Conservation (phyloP, 2,888 invertebrate species). For the Euproctis similis region DNA sequence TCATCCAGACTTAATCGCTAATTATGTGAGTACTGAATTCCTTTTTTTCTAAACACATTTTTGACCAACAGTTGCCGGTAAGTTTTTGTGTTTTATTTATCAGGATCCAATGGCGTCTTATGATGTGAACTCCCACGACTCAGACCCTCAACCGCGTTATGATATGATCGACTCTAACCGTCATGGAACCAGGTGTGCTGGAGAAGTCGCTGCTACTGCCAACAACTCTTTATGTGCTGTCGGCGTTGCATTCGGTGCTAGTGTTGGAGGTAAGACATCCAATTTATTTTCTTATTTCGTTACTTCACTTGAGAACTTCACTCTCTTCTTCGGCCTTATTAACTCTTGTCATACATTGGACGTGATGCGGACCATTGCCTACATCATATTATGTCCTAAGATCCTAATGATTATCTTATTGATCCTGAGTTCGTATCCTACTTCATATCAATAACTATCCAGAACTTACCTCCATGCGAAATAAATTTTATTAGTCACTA, state of each 20-base stretch:
- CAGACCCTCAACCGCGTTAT: conserved; percentile 97
- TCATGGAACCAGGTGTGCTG: conserved; percentile 96
- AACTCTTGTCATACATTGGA: too few species aligned
- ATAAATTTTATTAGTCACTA: too few species aligned
- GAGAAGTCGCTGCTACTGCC: conserved; percentile 97
- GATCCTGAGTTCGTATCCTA: too few species aligned
- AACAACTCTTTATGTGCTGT: conserved; percentile 97
- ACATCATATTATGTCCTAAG: too few species aligned
- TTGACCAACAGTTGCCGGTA: conserved; percentile 10
- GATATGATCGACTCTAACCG: conserved; percentile 97
- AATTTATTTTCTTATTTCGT: too few species aligned
- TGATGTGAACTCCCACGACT: conserved; percentile 97
- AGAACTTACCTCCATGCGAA: too few species aligned
- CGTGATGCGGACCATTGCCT: too few species aligned
- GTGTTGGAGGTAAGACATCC: conserved; percentile 84
- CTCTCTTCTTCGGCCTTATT: too few species aligned
- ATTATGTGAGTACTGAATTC: conserved; percentile 90
- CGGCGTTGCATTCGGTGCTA: conserved; percentile 96
- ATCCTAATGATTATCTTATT: too few species aligned
- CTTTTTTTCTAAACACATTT: too few species aligned
- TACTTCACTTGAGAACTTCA: too few species aligned
- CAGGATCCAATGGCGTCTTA: conserved; percentile 97
- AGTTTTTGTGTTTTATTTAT: conserved; percentile 12
- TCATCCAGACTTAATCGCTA: conserved; percentile 92
- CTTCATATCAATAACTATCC: too few species aligned